These are phyloP conservation scores for Ellobium chinense DNA, from an alignment of 2,888 invertebrate genomes.

Conservation along the genomic window DNA sequence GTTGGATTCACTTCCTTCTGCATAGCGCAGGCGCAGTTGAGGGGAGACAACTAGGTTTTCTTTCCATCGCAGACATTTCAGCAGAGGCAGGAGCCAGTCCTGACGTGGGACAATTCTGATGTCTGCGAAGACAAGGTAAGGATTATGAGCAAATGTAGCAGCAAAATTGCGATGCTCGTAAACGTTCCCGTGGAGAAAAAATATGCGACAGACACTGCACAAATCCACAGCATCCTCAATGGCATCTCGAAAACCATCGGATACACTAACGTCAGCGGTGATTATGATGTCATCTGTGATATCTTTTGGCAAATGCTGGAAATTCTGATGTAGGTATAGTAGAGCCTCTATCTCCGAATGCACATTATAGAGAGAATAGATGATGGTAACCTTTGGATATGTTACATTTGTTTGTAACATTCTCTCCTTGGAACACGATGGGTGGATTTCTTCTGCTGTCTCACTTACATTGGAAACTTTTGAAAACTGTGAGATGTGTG, in stretches of 20 bases:
- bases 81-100: constrained; percentile 15
- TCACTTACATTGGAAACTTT: not conserved
- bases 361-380: constrained; percentile 8
- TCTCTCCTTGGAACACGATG: not conserved
- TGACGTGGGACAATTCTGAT: not conserved
- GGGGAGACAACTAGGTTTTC: constrained; percentile 20
- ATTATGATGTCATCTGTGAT: constrained; percentile 31
- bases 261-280: not conserved
- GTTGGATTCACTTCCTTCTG: not conserved
- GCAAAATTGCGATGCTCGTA: constrained; percentile 35
- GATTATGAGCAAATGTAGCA: not conserved
- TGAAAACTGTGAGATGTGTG: not conserved
- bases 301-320: not conserved
- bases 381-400: not conserved
- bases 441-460: not conserved
- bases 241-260: not conserved
- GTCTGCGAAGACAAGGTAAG: constrained; percentile 26
- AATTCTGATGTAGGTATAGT: not conserved
- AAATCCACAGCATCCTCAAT: constrained; percentile 19
- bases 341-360: not conserved
- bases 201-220: constrained; percentile 14
- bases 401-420: not conserved
- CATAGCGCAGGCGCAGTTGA: not conserved
- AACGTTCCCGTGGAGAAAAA: constrained; percentile 27
- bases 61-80: not conserved